Base-by-base conservation (phyloP, 2,113 vertebrate genomes). In the Lophotis ruficrista region DNA sequence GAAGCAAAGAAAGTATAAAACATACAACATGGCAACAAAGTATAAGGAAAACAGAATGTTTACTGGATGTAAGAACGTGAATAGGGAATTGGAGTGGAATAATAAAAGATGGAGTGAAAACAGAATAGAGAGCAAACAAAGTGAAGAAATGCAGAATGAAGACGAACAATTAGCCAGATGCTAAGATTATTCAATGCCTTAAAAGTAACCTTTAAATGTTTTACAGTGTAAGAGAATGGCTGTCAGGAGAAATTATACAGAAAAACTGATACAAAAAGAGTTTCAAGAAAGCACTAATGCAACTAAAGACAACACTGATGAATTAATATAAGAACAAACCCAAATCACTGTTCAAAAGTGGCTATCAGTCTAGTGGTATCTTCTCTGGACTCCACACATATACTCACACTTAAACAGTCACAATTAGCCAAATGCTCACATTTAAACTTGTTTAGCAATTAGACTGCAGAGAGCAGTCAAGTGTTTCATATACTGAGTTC, bases 161-260 rank as follows among this genome's bases (percentile, higher is more conserved):
- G 54, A 57, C 1, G 2, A 73, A 10, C 17, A 79, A 53, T 80
- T 79, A 92, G 8, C 43, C 68, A 77, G 28, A 68, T 83, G 45
- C 27, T 69, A 43, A 86, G 14, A 80, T 5, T 43, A 31, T 50
- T 16, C 48, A 20, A 65, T 72, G 19, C 4, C 20, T 77, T 81
- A 65, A 56, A 89, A 77, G 13, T 31, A 64, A 72, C 8, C 3
- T 86, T 91, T 45, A 21, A 4, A 7, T 56, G 47, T 75, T 73
- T 56, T 76, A 22, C 7, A 48, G 0, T 48, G 7, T 51, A 60
- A 41, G 12, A 43, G 5, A 76, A 54, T 0, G 2, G 8, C 38
- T 60, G 23, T 56, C 28, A 80, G 30, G 30, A 90, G 23, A 19
- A 64, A 80, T 41, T 15, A 76, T 33, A 31, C 21, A 57, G 20